A percentile compares a stretch with the other conserved stretches of the same genome.
These are phyloP conservation scores for Lobophora halterata DNA, from an alignment of 2,888 invertebrate genomes.

Conservation along the genomic window DNA sequence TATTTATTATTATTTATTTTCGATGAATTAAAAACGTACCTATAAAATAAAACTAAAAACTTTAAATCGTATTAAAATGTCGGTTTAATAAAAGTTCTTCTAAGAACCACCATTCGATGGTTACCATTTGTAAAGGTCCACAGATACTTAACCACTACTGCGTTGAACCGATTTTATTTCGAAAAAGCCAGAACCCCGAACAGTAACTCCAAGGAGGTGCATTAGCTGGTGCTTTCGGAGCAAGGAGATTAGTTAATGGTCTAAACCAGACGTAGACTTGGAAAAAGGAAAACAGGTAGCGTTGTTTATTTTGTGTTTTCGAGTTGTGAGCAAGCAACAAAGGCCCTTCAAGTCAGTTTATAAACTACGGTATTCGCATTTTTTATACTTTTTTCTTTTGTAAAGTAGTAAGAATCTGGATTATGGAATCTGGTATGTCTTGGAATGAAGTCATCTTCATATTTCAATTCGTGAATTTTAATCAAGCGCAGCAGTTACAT, in stretches of 20 bases:
- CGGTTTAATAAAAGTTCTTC: no score
- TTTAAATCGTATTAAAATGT: no score
- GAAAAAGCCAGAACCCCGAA: conserved; percentile 30
- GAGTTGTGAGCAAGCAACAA: conserved; percentile 36
- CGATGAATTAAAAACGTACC: no score
- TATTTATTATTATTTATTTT: no score
- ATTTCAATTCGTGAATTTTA: no score
- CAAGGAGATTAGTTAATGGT: conserved; percentile 55
- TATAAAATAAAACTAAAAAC: no score
- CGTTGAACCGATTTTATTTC: conserved; percentile 1
- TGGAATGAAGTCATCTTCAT: no score
- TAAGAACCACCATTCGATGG: neutral
- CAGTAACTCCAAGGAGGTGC: conserved; percentile 45
- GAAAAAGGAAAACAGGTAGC: conserved; percentile 36
- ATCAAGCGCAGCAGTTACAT: no score
- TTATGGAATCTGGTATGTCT: no score
- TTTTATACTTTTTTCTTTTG: no score
- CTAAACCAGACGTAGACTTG: conserved; percentile 46
- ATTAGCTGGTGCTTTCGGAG: conserved; percentile 50
- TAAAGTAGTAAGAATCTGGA: no score
- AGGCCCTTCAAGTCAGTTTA: conserved; percentile 23
- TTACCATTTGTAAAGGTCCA: no score
- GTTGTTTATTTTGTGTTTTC: conserved; percentile 45
- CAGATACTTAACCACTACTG: neutral
- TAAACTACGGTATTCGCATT: conserved; percentile 12